Percentiles rank a stretch among this genome's conserved stretches.
Conservation (phyloP, 2,113 vertebrate species). For the Pionites leucogaster region DNA sequence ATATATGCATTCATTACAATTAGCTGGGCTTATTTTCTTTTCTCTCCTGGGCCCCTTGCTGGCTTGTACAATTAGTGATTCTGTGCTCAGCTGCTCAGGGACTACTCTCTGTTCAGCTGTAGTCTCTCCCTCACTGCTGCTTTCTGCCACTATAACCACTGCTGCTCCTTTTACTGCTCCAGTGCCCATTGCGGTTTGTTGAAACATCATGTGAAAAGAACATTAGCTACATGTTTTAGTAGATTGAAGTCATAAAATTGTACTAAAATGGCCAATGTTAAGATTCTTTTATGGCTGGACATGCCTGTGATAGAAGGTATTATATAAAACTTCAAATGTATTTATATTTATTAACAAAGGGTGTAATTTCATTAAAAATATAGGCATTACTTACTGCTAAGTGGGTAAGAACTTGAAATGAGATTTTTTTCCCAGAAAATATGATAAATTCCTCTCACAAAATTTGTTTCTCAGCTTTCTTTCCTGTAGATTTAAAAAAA, state of each 20-base stretch:
- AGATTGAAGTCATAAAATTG: neutral
- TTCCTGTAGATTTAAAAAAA: neutral
- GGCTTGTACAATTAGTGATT: neutral
- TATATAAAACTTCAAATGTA: neutral
- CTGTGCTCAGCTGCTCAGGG: neutral
- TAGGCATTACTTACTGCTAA: neutral
- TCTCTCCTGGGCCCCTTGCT: neutral
- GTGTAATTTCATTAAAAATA: neutral
- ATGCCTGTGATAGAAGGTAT: neutral
- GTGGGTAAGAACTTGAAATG: neutral
- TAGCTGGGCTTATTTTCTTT: neutral
- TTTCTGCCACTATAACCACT: neutral
- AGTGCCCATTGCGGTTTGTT: neutral
- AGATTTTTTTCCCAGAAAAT: neutral
- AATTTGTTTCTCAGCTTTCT: neutral
- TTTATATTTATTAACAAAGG: neutral
- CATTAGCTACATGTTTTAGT: neutral
- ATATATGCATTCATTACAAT: neutral
- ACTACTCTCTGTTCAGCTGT: fast-evolving
- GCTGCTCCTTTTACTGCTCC: neutral
- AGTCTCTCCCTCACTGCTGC: neutral
- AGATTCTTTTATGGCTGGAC: neutral
- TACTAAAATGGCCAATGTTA: neutral
- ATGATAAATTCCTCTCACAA: neutral
- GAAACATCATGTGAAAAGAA: neutral